Percentiles rank a stretch among this genome's conserved stretches.
These are phyloP conservation scores for Naja naja DNA, from an alignment of 2,113 vertebrate genomes.

Conservation along the genomic window DNA sequence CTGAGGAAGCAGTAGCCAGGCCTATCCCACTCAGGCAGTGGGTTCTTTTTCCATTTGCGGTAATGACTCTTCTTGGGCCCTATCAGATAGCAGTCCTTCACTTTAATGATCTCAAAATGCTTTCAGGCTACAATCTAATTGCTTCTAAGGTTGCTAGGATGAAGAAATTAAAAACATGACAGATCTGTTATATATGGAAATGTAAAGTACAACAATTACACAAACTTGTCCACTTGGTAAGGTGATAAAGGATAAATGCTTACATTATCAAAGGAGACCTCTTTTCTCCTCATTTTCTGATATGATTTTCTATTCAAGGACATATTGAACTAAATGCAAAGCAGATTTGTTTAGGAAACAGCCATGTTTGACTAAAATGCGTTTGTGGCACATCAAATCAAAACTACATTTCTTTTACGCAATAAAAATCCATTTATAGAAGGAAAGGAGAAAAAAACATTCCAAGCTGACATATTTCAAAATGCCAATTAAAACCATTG, in stretches of 20 bases:
- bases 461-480: not conserved
- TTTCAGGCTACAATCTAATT: not conserved
- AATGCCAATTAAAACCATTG: not conserved
- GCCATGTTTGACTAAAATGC: not conserved
- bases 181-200: not conserved
- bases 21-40: not conserved
- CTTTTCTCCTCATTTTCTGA: not conserved
- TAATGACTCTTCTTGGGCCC: not conserved
- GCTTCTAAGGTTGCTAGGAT: not conserved
- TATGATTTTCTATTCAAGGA: not conserved
- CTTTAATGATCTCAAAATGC: not conserved
- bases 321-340: not conserved
- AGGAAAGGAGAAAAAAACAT: not conserved
- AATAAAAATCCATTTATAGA: not conserved
- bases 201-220: not conserved
- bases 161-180: not conserved
- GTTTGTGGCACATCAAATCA: not conserved
- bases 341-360: not conserved
- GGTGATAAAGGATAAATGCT: not conserved
- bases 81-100: not conserved
- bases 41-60: not conserved
- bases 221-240: not conserved
- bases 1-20: not conserved
- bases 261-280: not conserved
- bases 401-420: not conserved